Conservation (phyloP, 2,888 invertebrate species). For the Muschampia plurimacula region DNA sequence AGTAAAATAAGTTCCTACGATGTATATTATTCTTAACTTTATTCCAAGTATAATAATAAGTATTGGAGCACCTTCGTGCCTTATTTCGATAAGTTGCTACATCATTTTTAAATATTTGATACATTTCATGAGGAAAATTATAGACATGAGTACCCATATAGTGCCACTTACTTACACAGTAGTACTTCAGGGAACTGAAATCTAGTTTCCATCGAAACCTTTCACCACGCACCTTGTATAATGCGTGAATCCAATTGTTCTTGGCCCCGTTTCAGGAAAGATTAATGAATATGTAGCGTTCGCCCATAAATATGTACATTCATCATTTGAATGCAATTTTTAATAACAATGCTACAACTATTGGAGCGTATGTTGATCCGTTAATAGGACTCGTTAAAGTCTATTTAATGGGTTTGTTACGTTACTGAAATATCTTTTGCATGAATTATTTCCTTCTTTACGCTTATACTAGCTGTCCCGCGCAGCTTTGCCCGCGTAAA, state of each 20-base stretch:
- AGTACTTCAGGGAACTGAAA: conserved; percentile 45
- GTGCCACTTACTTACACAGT: too few species aligned
- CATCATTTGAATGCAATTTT: conserved; percentile 36
- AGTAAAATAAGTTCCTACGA: too few species aligned
- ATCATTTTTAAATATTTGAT: too few species aligned
- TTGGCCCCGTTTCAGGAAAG: conserved; percentile 56
- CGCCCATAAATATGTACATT: conserved; percentile 26
- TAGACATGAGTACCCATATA: too few species aligned
- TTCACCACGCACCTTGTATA: conserved; percentile 57
- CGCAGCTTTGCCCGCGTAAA: too few species aligned
- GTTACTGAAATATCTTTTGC: conserved; percentile 11
- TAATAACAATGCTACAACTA: conserved; percentile 19
- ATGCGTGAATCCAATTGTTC: conserved; percentile 57
- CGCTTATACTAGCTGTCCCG: background rate
- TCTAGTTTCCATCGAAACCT: conserved; percentile 52
- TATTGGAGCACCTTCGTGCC: too few species aligned
- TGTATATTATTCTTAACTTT: too few species aligned
- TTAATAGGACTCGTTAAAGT: conserved; percentile 9
- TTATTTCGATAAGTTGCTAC: too few species aligned
- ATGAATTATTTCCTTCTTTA: conserved; percentile 7
- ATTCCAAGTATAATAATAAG: too few species aligned
- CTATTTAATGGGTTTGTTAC: conserved; percentile 5
- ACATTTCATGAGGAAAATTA: too few species aligned
- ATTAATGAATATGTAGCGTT: conserved; percentile 33
- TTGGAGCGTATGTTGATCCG: conserved; percentile 11